Evolutionary conservation across 2,888 invertebrate genomes (phyloP).

Genomic region (Plemyria rubiginata): DNA sequence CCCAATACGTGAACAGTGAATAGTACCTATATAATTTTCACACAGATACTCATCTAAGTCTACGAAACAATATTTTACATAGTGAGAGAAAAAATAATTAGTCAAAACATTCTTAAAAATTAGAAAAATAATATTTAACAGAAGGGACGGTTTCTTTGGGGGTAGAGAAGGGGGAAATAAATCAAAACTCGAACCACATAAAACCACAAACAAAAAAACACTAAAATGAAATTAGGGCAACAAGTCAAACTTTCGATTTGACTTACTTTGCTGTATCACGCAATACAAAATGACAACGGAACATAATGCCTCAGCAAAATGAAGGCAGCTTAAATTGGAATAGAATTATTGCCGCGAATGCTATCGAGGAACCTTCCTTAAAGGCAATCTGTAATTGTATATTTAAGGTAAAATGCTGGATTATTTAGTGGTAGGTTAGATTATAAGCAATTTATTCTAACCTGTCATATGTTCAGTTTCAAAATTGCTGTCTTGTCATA

Average conservation of each 20-base stretch:
- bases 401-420: not conserved
- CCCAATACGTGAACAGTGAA: too few relatives aligned
- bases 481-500: too few relatives aligned
- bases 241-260: slow-evolving; percentile 72
- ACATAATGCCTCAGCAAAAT: slow-evolving; percentile 64
- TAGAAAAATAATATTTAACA: slow-evolving; percentile 36
- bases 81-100: slow-evolving; percentile 2
- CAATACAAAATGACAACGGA: slow-evolving; percentile 66
- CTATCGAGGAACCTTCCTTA: slow-evolving; percentile 18
- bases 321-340: slow-evolving; percentile 50
- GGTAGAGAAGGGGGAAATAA: slow-evolving; percentile 47
- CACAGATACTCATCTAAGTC: too few relatives aligned
- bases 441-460: too few relatives aligned
- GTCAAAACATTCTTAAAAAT: slow-evolving; percentile 1
- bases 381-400: not conserved
- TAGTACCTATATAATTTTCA: too few relatives aligned
- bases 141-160: slow-evolving; percentile 19
- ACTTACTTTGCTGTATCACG: slow-evolving; percentile 75
- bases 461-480: too few relatives aligned
- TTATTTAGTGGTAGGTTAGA: not conserved
- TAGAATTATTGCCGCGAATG: slow-evolving; percentile 42
- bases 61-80: slow-evolving; percentile 4
- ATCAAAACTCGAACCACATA: slow-evolving; percentile 68
- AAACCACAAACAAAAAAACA: slow-evolving; percentile 68
- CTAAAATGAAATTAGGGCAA: slow-evolving; percentile 76